These are phyloP conservation scores for Phaethornis superciliosus DNA, from an alignment of 2,113 vertebrate species.

Conservation along the genomic window DNA sequence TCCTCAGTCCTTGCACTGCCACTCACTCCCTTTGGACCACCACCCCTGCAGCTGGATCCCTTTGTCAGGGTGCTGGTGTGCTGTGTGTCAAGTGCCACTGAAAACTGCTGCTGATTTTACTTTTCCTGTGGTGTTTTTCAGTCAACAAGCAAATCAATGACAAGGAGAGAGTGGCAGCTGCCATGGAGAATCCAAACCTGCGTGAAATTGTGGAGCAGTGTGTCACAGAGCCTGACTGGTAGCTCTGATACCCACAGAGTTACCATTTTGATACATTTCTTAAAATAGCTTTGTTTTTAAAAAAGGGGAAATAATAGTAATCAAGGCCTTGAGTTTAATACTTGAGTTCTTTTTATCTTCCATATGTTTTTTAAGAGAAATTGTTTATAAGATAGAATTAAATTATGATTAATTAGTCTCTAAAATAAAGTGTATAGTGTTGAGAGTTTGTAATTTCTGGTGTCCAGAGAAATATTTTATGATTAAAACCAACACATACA, in stretches of 20 bases:
- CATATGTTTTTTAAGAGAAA: constrained; percentile 42
- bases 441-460: constrained; percentile 58
- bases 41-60: rapidly evolving
- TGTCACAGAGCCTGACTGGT: constrained; percentile 88
- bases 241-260: neutral
- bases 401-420: constrained; percentile 49
- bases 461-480: constrained; percentile 71
- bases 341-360: constrained; percentile 71
- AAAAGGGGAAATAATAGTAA: neutral
- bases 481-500: neutral
- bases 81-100: rapidly evolving
- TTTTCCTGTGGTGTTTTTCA: constrained; percentile 68
- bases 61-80: rapidly evolving
- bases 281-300: constrained; percentile 54
- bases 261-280: constrained; percentile 21
- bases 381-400: constrained; percentile 63
- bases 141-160: constrained; percentile 99
- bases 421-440: neutral
- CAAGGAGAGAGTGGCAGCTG: constrained; percentile 97
- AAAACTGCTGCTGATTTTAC: neutral
- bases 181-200: constrained; percentile 95
- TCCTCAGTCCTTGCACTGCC: neutral
- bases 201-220: constrained; percentile 97
- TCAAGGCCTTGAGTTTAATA: constrained; percentile 56
- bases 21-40: rapidly evolving